Evolutionary conservation across 2,888 invertebrate species (phyloP), one percentile per base, ranked within the genome.

Genomic region (Agonopterix subpropinquella): DNA sequence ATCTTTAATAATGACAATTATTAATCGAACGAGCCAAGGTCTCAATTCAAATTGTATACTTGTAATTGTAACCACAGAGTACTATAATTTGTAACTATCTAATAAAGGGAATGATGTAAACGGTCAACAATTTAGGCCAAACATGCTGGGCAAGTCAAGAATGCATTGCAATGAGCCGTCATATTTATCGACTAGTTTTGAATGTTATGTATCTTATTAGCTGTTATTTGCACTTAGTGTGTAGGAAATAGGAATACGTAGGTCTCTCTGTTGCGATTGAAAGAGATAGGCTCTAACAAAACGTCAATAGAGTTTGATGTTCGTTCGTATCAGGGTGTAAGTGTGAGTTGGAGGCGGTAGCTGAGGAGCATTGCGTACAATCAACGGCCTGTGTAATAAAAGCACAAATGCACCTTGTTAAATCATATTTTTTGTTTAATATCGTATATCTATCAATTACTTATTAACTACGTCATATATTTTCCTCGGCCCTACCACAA

Each of bases 41-140:
- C 36, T 44, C 11, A 15, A 11, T 43, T 18, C 43, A 45, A 36
- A 45, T 10, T 37, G 36, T 13, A 45, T 37, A 37, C 37, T 45
- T 45, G 37, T 37, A n/a, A 35, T 15, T 28, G 28, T 28, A n/a
- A n/a, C n/a, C n/a, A n/a, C n/a, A n/a, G n/a, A n/a, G n/a, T n/a
- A n/a, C n/a, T n/a, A n/a, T n/a, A n/a, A n/a, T n/a, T n/a, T n/a
- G n/a, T n/a, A 28, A 28, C 28, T 39, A 39, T 39, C 39, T 39
- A 39, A n/a, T 37, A n/a, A 39, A 46, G 41, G 13, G 47, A 47
- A 36, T 53, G 53, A 53, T 50, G 53, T 50, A 13, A 50, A 43
- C 15, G 11, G 46, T n/a, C 37, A 53, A 48, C 46, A 48, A 53
- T 53, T 53, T 48, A 50, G 53, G 50, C 48, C 50, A 41, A 35